These are phyloP conservation scores for Chrysemys picta DNA, from an alignment of 2,113 vertebrate species.

Conservation along the genomic window DNA sequence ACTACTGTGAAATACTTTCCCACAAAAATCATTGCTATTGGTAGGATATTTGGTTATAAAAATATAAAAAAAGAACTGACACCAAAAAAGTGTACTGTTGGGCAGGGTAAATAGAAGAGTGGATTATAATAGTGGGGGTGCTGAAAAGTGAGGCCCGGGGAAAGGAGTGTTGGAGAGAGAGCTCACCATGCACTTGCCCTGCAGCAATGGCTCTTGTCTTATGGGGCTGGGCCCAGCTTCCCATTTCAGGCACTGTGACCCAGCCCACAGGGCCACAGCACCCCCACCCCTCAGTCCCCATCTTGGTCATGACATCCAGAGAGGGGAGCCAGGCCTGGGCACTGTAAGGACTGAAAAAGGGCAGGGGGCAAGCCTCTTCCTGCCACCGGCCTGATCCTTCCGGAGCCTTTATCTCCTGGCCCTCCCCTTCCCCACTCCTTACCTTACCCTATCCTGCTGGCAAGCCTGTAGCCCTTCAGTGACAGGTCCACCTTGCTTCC, in stretches of 20 bases:
- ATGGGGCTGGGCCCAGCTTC: background rate
- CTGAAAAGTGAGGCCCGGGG: background rate
- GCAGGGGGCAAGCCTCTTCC: background rate
- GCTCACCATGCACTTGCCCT: background rate
- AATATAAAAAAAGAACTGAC: background rate
- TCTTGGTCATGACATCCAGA: background rate
- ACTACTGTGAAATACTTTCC: background rate
- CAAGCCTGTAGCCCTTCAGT: background rate
- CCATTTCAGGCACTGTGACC: background rate
- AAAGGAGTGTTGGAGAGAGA: background rate
- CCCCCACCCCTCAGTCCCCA: background rate
- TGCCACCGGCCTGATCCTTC: background rate
- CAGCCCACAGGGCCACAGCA: background rate
- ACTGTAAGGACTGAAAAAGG: background rate
- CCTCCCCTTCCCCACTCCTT: too few species aligned
- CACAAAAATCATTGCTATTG: background rate
- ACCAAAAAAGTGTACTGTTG: background rate
- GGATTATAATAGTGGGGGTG: background rate
- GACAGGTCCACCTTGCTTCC: background rate
- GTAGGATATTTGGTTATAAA: background rate
- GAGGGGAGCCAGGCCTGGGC: background rate
- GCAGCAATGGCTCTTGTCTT: background rate
- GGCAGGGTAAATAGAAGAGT: background rate
- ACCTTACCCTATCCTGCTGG: too few species aligned
- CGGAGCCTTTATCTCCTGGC: too few species aligned